A percentile compares a stretch with the other conserved stretches of the same genome.
Evolutionary conservation across 1,140 invertebrate species (phyloP).

Genomic region (Chrysoperla carnea): DNA sequence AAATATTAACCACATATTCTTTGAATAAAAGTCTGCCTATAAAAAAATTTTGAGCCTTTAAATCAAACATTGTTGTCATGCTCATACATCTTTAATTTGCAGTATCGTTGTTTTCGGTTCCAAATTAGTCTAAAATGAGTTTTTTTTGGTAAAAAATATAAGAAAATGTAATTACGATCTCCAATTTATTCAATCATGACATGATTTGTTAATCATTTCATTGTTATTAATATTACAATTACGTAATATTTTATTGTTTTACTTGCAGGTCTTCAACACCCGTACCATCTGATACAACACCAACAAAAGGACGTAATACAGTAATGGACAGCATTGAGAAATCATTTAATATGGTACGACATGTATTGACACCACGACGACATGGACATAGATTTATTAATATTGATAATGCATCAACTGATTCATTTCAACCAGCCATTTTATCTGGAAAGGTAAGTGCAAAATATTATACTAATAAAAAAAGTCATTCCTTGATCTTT

Average conservation of each 20-base stretch:
- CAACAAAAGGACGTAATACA: conserved; percentile 38
- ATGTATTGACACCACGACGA: conserved; percentile 51
- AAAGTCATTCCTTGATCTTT: too few relatives aligned
- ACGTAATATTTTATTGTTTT: background rate
- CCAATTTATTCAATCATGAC: background rate
- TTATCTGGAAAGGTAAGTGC: conserved; percentile 28
- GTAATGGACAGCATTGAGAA: conserved; percentile 51
- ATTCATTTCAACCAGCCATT: conserved; percentile 19
- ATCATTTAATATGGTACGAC: conserved; percentile 43
- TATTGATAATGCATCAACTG: conserved; percentile 15
- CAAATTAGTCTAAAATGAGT: too few relatives aligned
- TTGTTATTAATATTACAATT: background rate
- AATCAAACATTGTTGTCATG: too few relatives aligned
- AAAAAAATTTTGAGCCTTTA: too few relatives aligned
- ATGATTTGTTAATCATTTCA: background rate
- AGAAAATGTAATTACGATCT: too few relatives aligned
- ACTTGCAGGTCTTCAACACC: background rate
- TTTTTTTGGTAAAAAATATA: too few relatives aligned
- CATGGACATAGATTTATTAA: conserved; percentile 10
- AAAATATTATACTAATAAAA: conserved; percentile 1
- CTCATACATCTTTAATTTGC: too few relatives aligned
- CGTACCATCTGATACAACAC: conserved; percentile 12
- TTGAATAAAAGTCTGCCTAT: too few relatives aligned
- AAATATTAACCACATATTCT: too few relatives aligned
- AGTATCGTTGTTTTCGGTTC: too few relatives aligned